phyloP scores from a whole-genome alignment of 2,113 vertebrate species.

The Chunga burmeisteri region DNA sequence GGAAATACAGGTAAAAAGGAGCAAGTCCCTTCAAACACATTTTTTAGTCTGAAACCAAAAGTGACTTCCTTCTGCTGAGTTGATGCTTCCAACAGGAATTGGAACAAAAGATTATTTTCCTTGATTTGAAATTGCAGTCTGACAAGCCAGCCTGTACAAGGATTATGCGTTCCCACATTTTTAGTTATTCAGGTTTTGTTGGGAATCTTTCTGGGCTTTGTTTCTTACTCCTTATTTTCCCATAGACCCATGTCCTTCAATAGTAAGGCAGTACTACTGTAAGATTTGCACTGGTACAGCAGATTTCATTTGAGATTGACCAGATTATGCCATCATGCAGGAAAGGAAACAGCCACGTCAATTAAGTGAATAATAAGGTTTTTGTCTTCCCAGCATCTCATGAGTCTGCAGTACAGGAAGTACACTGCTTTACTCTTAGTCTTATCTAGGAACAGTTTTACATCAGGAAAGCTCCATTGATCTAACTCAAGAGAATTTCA shows the following conservation, averaged over 20 bases:
- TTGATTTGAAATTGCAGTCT: not conserved
- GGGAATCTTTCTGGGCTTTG: not conserved
- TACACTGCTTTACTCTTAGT: not conserved
- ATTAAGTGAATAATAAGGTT: not conserved
- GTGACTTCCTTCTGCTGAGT: not conserved
- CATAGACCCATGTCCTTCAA: not conserved
- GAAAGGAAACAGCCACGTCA: not conserved
- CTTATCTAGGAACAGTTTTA: not conserved
- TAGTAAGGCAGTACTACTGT: not conserved
- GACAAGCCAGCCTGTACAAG: not conserved
- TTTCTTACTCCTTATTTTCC: not conserved
- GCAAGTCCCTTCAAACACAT: too few species aligned
- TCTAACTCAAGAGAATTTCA: not conserved
- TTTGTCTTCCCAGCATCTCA: not conserved
- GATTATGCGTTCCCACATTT: not conserved
- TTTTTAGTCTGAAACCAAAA: not conserved
- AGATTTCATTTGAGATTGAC: not conserved
- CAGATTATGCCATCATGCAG: not conserved
- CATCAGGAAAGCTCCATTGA: not conserved
- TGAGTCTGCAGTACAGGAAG: not conserved
- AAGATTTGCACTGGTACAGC: not conserved
- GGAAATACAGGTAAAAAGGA: not conserved
- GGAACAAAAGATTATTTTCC: not conserved
- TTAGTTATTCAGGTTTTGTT: not conserved
- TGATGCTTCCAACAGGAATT: not conserved